phyloP scores from a whole-genome alignment of 2,797 vertebrate genomes.

The Ceyx erithaca region DNA sequence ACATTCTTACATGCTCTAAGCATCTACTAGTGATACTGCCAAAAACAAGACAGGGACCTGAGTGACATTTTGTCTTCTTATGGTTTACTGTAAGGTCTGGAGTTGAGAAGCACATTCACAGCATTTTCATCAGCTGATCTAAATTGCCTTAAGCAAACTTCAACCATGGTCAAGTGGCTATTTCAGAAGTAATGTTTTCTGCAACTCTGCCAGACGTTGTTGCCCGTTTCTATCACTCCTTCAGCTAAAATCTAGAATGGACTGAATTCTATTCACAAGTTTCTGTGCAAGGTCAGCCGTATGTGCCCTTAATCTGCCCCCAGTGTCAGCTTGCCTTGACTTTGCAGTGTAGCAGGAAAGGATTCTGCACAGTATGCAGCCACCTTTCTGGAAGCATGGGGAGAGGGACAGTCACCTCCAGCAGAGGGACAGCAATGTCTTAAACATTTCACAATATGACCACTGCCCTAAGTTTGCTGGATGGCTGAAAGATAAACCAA shows the following conservation, averaged over 20 bases:
- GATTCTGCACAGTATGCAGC: background rate
- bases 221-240: background rate
- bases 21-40: background rate
- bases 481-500: background rate
- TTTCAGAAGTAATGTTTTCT: background rate
- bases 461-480: background rate
- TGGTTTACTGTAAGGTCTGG: background rate
- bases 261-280: background rate
- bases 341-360: background rate
- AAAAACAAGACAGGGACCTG: background rate
- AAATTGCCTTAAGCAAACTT: background rate
- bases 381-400: background rate
- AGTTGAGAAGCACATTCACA: background rate
- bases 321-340: background rate
- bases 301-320: background rate
- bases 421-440: background rate
- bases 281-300: background rate
- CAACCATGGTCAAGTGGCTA: background rate
- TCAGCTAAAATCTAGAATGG: background rate
- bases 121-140: background rate
- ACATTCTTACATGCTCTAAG: background rate
- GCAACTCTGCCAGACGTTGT: background rate
- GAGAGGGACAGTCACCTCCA: background rate
- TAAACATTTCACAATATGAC: background rate
- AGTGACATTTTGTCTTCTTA: background rate